phyloP scores from a whole-genome alignment of 2,113 vertebrate genomes.

The Procapra przewalskii region DNA sequence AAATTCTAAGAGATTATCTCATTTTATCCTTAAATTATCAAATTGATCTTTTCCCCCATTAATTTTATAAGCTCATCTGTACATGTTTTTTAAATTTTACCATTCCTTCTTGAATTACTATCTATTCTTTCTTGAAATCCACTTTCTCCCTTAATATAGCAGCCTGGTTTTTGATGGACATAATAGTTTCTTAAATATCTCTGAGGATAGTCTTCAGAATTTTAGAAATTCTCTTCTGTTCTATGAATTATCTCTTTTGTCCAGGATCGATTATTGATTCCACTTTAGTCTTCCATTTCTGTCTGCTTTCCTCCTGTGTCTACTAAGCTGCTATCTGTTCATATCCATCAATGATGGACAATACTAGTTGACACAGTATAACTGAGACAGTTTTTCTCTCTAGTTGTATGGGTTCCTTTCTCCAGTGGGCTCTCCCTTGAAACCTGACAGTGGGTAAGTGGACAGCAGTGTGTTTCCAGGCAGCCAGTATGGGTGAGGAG shows the following conservation, averaged over 20 bases:
- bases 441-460: background rate
- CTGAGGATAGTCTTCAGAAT: background rate
- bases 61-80: background rate
- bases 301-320: background rate
- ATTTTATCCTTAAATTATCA: background rate
- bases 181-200: background rate
- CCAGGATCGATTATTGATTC: background rate
- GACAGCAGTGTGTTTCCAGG: background rate
- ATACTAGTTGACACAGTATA: background rate
- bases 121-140: background rate
- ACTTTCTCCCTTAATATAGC: background rate
- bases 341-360: background rate
- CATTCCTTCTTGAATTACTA: background rate
- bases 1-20: background rate
- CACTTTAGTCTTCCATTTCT: background rate
- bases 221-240: background rate
- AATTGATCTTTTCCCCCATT: background rate
- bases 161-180: background rate
- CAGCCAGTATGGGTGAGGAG: background rate
- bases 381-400: background rate
- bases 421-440: background rate
- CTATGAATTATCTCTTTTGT: background rate
- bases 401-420: background rate
- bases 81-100: background rate
- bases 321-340: background rate